Conservation (phyloP, 2,797 vertebrate genomes). For the Choloepus didactylus region DNA sequence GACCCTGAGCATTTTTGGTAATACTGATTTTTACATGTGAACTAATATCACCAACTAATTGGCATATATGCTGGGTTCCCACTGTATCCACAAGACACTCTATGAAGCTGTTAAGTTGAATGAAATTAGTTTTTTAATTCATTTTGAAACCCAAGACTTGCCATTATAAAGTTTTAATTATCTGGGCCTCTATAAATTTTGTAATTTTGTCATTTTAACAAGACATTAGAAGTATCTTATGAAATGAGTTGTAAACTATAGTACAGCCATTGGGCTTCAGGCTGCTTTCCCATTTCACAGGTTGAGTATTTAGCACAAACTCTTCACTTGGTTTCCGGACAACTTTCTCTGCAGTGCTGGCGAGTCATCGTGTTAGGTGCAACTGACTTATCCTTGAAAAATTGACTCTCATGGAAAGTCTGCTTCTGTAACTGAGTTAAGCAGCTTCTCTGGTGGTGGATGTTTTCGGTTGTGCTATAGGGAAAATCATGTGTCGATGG, state of each 20-base stretch:
- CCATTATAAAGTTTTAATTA: constrained; percentile 12
- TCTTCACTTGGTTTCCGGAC: constrained; percentile 25
- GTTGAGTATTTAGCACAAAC: constrained; percentile 78
- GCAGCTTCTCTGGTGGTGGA: not conserved
- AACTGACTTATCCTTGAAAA: constrained; percentile 60
- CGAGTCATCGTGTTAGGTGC: constrained; percentile 61
- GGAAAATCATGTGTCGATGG: not conserved
- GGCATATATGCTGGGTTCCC: not conserved
- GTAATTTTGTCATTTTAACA: constrained; percentile 47
- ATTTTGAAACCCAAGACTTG: constrained; percentile 63
- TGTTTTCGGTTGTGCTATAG: not conserved
- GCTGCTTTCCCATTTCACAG: constrained; percentile 61
- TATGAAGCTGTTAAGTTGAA: not conserved
- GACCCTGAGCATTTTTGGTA: not conserved
- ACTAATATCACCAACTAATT: not conserved
- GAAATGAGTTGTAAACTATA: constrained; percentile 70
- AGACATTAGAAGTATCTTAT: constrained; percentile 68
- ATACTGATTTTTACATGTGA: not conserved
- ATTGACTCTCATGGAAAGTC: constrained; percentile 74
- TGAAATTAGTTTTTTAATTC: constrained; percentile 74
- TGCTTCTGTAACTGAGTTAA: constrained; percentile 54
- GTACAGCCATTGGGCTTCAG: constrained; percentile 44
- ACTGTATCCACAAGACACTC: not conserved
- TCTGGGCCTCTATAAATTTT: not conserved
- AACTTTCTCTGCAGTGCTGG: constrained; percentile 23